Percentiles rank a stretch among this genome's conserved stretches.
phyloP scores from a whole-genome alignment of 2,797 vertebrate genomes.

The Mus caroli region DNA sequence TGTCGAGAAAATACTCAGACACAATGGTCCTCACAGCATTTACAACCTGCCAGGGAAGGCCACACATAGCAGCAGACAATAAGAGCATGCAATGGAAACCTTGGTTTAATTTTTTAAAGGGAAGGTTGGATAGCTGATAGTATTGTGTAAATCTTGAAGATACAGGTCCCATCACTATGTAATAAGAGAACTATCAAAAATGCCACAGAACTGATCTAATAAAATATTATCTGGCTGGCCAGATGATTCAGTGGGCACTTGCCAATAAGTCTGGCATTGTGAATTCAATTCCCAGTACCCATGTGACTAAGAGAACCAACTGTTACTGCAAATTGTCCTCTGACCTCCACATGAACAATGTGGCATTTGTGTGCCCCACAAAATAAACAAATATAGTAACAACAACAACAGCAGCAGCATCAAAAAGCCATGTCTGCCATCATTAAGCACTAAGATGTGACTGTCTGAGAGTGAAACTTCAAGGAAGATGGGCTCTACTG shows the following conservation, averaged over 20 bases:
- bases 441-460: background rate
- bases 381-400: background rate
- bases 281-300: background rate
- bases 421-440: background rate
- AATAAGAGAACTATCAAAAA: constrained; percentile 13
- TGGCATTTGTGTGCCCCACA: background rate
- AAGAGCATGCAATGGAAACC: background rate
- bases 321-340: background rate
- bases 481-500: background rate
- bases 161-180: background rate
- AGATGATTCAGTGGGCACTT: background rate
- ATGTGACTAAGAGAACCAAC: background rate
- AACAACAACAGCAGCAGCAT: background rate
- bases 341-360: background rate
- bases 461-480: background rate
- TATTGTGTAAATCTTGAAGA: constrained; percentile 31
- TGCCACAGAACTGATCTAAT: background rate
- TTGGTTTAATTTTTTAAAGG: constrained; percentile 21
- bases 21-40: background rate
- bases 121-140: constrained; percentile 10
- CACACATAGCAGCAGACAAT: background rate
- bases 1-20: background rate
- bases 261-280: background rate
- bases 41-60: constrained; percentile 28
- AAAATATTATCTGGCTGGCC: background rate